Evolutionary conservation across 2,797 vertebrate genomes (phyloP).

Genomic region (Vipera latastei): DNA sequence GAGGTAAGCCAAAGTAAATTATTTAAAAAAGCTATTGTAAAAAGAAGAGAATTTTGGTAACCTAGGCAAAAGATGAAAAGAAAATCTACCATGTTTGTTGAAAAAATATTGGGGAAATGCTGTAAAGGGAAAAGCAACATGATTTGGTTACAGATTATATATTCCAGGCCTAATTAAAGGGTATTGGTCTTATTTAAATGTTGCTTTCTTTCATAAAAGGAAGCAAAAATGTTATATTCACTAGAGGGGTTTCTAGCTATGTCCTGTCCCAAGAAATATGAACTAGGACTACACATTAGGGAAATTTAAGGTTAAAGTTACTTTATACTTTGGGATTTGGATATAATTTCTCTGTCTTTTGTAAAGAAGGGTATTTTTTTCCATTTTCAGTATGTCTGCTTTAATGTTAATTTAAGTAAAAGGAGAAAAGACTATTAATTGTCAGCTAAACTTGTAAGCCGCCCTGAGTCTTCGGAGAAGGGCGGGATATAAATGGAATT

Average conservation of each 20-base stretch:
- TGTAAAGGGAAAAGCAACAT: not conserved
- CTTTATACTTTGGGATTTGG: not conserved
- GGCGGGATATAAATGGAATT: too few species aligned
- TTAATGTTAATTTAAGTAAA: not conserved
- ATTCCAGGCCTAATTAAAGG: not conserved
- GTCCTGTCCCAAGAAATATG: not conserved
- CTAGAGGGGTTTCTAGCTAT: not conserved
- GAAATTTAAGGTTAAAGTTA: not conserved
- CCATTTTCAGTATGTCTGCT: not conserved
- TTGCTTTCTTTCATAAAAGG: not conserved
- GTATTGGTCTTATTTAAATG: not conserved
- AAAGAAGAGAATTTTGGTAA: not conserved
- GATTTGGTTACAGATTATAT: not conserved
- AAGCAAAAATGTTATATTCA: not conserved
- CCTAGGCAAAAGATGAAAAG: not conserved
- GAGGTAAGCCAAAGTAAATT: not conserved
- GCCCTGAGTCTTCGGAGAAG: too few species aligned
- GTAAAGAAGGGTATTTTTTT: not conserved
- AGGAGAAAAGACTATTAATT: not conserved
- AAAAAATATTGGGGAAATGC: not conserved
- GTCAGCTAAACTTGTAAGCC: not conserved
- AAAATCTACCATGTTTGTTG: not conserved
- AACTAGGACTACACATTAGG: not conserved
- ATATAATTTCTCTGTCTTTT: not conserved
- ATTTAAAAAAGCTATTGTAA: not conserved